Evolutionary conservation across 2,888 invertebrate species (phyloP), one percentile per base, ranked within the genome.

Genomic region (Coelinius sp.): DNA sequence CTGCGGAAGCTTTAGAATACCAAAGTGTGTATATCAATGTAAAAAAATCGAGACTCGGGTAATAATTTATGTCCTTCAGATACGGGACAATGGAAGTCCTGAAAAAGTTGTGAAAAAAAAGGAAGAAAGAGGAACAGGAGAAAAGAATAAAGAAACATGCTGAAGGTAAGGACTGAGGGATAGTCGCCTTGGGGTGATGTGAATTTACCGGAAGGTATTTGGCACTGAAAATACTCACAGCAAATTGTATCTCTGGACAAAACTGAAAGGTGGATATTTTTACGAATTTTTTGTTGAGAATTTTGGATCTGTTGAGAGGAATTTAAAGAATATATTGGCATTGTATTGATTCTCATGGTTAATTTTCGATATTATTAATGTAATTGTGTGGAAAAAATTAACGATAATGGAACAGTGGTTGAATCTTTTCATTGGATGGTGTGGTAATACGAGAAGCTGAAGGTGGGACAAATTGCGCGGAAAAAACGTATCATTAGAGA

Each of bases 401-500:
- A 1, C 1, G 12, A 5, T 10, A 59, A 35, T 31, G 17, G 31
- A 35, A 31, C 24, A 25, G 12, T 53, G 5, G 12, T 10, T 17
- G 59, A 7, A 17, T n/a, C 27, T 59, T 49, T 49, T 31, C 17
- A 31, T 25, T 35, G 14, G 31, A 59, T 49, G 59, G 59, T 27
- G n/a, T 59, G 59, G 35, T 59, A 59, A 59, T 59, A 20, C 27
- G 59, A 59, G 31, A 35, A 59, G 35, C 59, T 35, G 25, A 27
- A 56, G 59, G 59, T 59, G 14, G 59, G 17, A 59, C 31, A 59
- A 59, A 59, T 59, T 17, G 59, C 20, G 6, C 14, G 12, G 31
- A 59, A 64, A 73, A 68, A 68, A 68, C 49, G 69, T 74, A 70
- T 70, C 74, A 74, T 75, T 74, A 75, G 75, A 68, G 62, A 68